phyloP scores from a whole-genome alignment of 2,888 invertebrate genomes.

The Diaperis boleti region DNA sequence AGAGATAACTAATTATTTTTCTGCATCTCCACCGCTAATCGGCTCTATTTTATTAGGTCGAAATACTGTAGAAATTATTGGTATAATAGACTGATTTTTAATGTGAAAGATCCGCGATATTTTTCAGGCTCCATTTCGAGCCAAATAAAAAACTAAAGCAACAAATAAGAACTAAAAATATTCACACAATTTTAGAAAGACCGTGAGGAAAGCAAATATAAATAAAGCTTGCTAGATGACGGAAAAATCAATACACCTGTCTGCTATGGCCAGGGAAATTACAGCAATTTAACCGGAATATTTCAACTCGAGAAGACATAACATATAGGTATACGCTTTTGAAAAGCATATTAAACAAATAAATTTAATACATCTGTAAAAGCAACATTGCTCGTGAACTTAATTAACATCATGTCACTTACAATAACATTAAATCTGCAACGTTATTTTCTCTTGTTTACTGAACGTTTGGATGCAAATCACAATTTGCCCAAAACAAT shows the following conservation, averaged over 20 bases:
- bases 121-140: too few relatives aligned
- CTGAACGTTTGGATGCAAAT: neutral
- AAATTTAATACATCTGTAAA: neutral
- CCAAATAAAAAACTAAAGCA: too few relatives aligned
- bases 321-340: slow-evolving; percentile 10
- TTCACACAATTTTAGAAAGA: slow-evolving; percentile 18
- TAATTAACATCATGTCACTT: slow-evolving; percentile 4
- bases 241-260: slow-evolving; percentile 36
- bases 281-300: slow-evolving; percentile 26
- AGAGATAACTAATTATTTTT: too few relatives aligned
- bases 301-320: slow-evolving; percentile 24
- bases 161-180: slow-evolving; percentile 17
- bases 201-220: slow-evolving; percentile 27
- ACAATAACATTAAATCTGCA: neutral
- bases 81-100: too few relatives aligned
- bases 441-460: neutral
- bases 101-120: too few relatives aligned
- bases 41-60: too few relatives aligned
- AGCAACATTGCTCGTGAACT: neutral
- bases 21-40: too few relatives aligned
- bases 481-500: neutral
- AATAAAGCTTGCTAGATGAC: slow-evolving; percentile 33
- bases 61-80: too few relatives aligned
- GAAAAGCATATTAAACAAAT: slow-evolving; percentile 10
- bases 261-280: slow-evolving; percentile 34